Evolutionary conservation across 2,888 invertebrate genomes (phyloP).

Genomic region (Andrena fulva): DNA sequence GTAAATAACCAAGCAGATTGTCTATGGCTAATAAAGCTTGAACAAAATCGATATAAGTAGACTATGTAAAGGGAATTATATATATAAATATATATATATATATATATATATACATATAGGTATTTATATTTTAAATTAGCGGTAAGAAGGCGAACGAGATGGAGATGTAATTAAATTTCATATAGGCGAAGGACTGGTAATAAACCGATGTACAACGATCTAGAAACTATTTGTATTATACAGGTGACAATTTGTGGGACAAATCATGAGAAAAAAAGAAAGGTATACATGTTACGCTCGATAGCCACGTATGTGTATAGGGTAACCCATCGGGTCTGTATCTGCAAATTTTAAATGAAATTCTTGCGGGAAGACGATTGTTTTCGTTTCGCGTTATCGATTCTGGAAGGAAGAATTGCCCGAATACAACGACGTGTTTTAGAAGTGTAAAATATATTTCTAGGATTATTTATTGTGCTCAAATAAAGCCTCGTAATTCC

Average conservation of each 20-base stretch:
- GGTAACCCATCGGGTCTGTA: slow-evolving; percentile 38
- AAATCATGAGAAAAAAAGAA: slow-evolving; percentile 69
- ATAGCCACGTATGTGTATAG: slow-evolving; percentile 76
- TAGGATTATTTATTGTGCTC: slow-evolving; percentile 11
- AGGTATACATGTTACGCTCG: slow-evolving; percentile 74
- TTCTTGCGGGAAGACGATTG: slow-evolving; percentile 10
- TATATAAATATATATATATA: slow-evolving; percentile 56
- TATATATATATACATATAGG: slow-evolving; percentile 47
- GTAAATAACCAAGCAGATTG: slow-evolving; percentile 80
- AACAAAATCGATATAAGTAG: slow-evolving; percentile 70
- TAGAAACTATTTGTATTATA: slow-evolving; percentile 81
- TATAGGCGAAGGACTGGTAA: slow-evolving; percentile 71
- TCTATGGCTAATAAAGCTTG: slow-evolving; percentile 72
- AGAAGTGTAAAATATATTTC: neutral
- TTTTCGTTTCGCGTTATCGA: slow-evolving; percentile 1
- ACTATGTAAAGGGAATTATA: slow-evolving; percentile 61
- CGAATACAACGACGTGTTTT: neutral
- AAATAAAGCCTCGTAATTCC: neutral
- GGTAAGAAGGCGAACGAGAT: slow-evolving; percentile 66
- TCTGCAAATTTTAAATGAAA: slow-evolving; percentile 30
- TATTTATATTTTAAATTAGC: slow-evolving; percentile 77
- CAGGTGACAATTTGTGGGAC: slow-evolving; percentile 75
- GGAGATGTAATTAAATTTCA: slow-evolving; percentile 75
- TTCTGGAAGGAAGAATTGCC: neutral
- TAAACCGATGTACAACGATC: slow-evolving; percentile 83